phyloP scores from a whole-genome alignment of 2,797 vertebrate species.

The Silurus aristotelis region DNA sequence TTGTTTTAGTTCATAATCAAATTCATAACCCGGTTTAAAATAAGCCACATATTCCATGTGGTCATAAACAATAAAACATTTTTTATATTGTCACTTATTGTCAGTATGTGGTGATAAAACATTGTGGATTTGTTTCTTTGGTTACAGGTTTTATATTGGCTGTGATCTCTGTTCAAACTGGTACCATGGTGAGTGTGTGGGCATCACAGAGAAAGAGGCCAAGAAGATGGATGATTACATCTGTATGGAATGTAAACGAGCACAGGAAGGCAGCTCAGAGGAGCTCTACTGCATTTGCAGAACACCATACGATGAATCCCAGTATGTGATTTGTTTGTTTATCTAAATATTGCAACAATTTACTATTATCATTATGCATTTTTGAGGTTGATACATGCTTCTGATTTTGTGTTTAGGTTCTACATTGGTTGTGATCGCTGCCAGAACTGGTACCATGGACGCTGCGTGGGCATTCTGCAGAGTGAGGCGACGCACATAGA shows the following conservation, averaged over 20 bases:
- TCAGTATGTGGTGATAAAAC: not conserved
- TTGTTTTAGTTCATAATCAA: not conserved
- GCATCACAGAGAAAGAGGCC: constrained; percentile 98
- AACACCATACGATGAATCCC: constrained; percentile 98
- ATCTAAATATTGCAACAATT: too few relatives aligned
- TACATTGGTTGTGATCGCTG: constrained; percentile 98
- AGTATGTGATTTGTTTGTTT: constrained; percentile 70
- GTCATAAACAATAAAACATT: not conserved
- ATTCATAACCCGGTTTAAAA: not conserved
- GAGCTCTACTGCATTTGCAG: constrained; percentile 99
- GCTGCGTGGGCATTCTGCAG: constrained; percentile 96
- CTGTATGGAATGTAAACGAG: constrained; percentile 94
- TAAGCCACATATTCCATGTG: not conserved
- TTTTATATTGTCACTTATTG: not conserved
- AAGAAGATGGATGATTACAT: constrained; percentile 99
- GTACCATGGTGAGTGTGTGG: constrained; percentile 98
- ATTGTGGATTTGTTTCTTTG: not conserved
- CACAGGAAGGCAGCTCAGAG: constrained; percentile 91
- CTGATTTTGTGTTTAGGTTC: constrained; percentile 76
- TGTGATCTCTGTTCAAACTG: constrained; percentile 99
- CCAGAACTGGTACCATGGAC: constrained; percentile 99
- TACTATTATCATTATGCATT: too few relatives aligned
- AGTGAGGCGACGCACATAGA: constrained; percentile 97
- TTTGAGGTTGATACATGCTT: not conserved
- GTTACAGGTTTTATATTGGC: constrained; percentile 96